These are phyloP conservation scores for Dendropsophus ebraccatus DNA, from an alignment of 2,113 vertebrate species.

Conservation along the genomic window DNA sequence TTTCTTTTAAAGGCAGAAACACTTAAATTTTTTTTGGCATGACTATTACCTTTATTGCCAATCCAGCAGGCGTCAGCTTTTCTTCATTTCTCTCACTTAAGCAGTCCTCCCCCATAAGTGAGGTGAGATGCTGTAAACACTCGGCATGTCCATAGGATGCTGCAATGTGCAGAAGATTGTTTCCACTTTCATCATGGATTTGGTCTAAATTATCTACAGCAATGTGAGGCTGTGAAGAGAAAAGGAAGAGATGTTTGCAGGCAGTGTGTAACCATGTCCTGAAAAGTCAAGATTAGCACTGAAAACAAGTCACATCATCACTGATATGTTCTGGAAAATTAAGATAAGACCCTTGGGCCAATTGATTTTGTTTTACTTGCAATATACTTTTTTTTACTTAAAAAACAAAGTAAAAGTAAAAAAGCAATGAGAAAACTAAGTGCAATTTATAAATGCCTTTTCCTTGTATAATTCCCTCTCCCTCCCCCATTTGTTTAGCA, in stretches of 20 bases:
- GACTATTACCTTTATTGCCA: conserved; percentile 89
- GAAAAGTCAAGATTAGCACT: background rate
- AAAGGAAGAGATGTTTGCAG: background rate
- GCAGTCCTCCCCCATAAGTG: conserved; percentile 95
- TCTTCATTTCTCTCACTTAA: conserved; percentile 90
- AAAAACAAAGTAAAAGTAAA: too few species aligned
- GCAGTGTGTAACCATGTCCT: background rate
- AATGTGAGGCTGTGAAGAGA: conserved; percentile 83
- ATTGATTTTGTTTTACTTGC: background rate
- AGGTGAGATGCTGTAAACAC: conserved; percentile 96
- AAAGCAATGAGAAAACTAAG: too few species aligned
- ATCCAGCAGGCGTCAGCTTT: conserved; percentile 91
- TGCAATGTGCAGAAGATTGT: conserved; percentile 93
- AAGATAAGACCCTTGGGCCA: background rate
- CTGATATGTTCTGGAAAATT: background rate
- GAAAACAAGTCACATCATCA: background rate
- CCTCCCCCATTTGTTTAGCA: too few species aligned
- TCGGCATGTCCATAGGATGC: conserved; percentile 90
- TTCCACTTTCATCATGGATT: conserved; percentile 88
- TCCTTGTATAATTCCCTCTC: too few species aligned
- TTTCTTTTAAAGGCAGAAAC: background rate
- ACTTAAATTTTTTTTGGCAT: background rate
- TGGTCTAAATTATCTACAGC: conserved; percentile 95
- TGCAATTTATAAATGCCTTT: too few species aligned
- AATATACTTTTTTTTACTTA: too few species aligned